Base-by-base conservation (phyloP, 2,888 invertebrate species). In the Phaonia tiefii region DNA sequence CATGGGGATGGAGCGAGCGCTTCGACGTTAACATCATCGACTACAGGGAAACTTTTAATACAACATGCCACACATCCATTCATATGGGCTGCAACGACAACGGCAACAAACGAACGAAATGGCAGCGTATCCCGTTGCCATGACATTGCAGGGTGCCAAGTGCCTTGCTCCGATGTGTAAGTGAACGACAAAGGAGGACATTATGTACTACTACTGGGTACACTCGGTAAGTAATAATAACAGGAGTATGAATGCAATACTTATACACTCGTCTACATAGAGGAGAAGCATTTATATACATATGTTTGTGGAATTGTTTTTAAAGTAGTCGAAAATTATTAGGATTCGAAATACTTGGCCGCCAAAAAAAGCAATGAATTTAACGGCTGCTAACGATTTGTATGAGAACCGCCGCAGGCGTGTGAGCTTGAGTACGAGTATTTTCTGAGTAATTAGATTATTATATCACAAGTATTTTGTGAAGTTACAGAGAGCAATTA, bases 71-170 rank as follows among this genome's bases (percentile, higher is more conserved):
- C 69, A 69, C 37, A 69, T 69, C 22, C 54, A 42, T 17, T 39
- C 69, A 56, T 11, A 42, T 46, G 65, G 51, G 22, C 42, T 42
- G 42, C 13, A 37, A 42, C 22, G 60, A 15, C 60, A 37, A 39
- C 60, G 31, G 15, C 54, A 75, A 17, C 17, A 20, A 69, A 42
- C n/a, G n/a, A 69, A 54, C 54, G 56, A 37, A 54, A 31, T 31
- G 22, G 63, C 63, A 63, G 65, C 69, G 80, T 79, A 72, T 84
- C 84, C 84, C 85, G 85, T 84, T 75, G 85, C 79, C 84, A 79
- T 73, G 66, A 75, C 79, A 74, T 83, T 82, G 83, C 84, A 84
- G 85, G 85, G 84, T 83, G 85, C 85, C 85, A 78, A 63, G 39
- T 63, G 63, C 63, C 58, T 63, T 63, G 63, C 13, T 63, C 63